These are phyloP conservation scores for Cenopis cana DNA, from an alignment of 2,888 invertebrate species.

Conservation along the genomic window DNA sequence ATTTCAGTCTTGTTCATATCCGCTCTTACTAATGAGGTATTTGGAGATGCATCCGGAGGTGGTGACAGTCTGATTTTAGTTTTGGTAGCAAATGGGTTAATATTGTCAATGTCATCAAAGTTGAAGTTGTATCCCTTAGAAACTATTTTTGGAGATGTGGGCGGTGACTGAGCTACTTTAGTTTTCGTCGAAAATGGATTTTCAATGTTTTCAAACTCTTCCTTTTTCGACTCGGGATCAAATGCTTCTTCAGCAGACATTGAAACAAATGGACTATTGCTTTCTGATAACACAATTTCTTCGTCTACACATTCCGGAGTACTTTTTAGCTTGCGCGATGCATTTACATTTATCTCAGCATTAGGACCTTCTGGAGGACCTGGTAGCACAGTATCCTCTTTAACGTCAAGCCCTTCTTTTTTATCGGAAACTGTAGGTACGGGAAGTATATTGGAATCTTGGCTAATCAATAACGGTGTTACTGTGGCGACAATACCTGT, in stretches of 20 bases:
- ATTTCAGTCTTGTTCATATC: constrained; percentile 46
- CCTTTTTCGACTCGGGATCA: constrained; percentile 38
- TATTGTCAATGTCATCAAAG: constrained; percentile 70
- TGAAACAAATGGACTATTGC: constrained; percentile 67
- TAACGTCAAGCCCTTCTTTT: not conserved
- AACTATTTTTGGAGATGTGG: constrained; percentile 65
- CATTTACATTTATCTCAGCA: not conserved
- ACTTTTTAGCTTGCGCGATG: not conserved
- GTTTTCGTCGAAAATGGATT: constrained; percentile 50
- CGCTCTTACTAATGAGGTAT: constrained; percentile 44
- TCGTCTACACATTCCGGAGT: constrained; percentile 50
- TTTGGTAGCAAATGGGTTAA: constrained; percentile 73
- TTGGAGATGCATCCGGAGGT: constrained; percentile 53
- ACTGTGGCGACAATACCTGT: not conserved
- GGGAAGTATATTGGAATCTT: not conserved
- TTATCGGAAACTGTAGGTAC: not conserved
- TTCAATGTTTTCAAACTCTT: constrained; percentile 50
- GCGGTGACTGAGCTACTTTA: constrained; percentile 53
- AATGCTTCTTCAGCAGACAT: constrained; percentile 55
- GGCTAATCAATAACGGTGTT: not conserved
- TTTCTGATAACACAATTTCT: constrained; percentile 63
- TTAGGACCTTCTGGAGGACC: not conserved
- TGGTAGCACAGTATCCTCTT: not conserved
- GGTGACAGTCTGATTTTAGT: constrained; percentile 70
- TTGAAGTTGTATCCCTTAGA: constrained; percentile 75